Percentiles rank a stretch among this genome's conserved stretches.
Evolutionary conservation across 2,888 invertebrate species (phyloP).

Genomic region (Callyntrura sp.): DNA sequence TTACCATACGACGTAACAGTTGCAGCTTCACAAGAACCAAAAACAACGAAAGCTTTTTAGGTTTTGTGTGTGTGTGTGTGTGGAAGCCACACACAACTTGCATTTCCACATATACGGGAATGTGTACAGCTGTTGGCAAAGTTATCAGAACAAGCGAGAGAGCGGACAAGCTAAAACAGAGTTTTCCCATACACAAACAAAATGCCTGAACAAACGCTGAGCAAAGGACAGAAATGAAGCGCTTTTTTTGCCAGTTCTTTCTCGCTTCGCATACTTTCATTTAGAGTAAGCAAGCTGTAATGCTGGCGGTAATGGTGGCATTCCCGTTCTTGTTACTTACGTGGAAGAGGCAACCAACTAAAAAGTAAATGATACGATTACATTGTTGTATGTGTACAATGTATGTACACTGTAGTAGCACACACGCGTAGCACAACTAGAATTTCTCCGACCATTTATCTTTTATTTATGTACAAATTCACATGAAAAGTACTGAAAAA

Average conservation of each 20-base stretch:
- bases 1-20: not conserved
- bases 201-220: not conserved
- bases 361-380: not conserved
- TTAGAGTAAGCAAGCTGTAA: not conserved
- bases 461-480: not conserved
- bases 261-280: constrained; percentile 25
- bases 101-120: constrained; percentile 41
- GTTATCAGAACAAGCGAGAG: not conserved
- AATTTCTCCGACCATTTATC: not conserved
- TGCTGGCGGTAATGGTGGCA: constrained; percentile 31
- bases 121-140: constrained; percentile 63
- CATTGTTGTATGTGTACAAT: too few species aligned
- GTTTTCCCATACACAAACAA: constrained; percentile 26
- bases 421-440: not conserved
- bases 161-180: constrained; percentile 31
- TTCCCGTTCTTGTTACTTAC: not conserved
- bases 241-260: constrained; percentile 57
- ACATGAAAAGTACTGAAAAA: constrained; percentile 8
- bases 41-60: not conserved
- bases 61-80: not conserved
- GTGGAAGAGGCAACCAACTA: constrained; percentile 24
- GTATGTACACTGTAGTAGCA: too few species aligned
- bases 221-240: constrained; percentile 37
- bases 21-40: constrained; percentile 1
- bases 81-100: constrained; percentile 30